phyloP scores from a whole-genome alignment of 2,113 vertebrate genomes.

The Dolichallabes microphthalmus region DNA sequence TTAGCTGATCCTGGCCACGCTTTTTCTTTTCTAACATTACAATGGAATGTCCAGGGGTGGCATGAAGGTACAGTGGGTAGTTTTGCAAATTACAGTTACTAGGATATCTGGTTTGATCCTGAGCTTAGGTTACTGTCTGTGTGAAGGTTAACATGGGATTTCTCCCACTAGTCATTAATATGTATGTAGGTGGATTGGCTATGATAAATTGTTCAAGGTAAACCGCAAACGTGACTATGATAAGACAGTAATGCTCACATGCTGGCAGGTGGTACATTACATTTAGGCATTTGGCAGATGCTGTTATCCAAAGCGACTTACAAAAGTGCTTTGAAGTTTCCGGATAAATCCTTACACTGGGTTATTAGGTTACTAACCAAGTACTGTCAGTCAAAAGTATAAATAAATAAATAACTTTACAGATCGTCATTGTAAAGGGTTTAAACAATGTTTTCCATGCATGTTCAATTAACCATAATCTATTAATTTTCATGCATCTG shows the following conservation, averaged over 20 bases:
- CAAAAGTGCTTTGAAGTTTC: too few species aligned
- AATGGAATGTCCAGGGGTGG: constrained; percentile 70
- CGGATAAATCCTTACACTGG: too few species aligned
- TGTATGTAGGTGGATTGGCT: background rate
- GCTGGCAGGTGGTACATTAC: constrained; percentile 37
- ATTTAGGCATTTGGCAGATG: too few species aligned
- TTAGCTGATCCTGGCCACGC: constrained; percentile 63
- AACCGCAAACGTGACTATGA: background rate
- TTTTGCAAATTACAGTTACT: background rate
- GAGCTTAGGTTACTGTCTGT: background rate
- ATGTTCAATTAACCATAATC: too few species aligned
- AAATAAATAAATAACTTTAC: too few species aligned
- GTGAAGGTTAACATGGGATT: background rate
- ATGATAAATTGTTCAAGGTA: background rate
- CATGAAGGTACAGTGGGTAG: background rate
- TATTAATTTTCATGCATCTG: too few species aligned
- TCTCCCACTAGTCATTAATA: background rate
- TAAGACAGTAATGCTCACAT: constrained; percentile 23
- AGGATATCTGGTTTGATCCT: background rate
- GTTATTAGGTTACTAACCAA: too few species aligned
- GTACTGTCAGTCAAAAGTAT: too few species aligned
- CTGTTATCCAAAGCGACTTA: too few species aligned
- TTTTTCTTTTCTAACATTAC: constrained; percentile 71
- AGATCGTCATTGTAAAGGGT: too few species aligned
- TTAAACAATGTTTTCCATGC: too few species aligned